phyloP scores from a whole-genome alignment of 2,888 invertebrate species.

The Dendrolimus pini region DNA sequence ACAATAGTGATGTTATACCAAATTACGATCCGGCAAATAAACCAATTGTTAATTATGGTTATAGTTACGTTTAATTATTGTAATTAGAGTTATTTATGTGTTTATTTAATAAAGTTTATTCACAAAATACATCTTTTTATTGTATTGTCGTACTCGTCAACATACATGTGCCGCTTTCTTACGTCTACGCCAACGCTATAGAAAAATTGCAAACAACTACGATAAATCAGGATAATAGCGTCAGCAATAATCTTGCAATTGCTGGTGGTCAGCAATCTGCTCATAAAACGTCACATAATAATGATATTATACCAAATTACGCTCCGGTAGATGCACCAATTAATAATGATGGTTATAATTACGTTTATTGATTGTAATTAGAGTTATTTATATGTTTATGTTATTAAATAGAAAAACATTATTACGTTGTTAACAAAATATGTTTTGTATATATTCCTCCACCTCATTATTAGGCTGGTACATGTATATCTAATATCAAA shows the following conservation, averaged over 20 bases:
- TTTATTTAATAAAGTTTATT: constrained; percentile 4
- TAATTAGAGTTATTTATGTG: constrained; percentile 6
- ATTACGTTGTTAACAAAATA: too few relatives aligned
- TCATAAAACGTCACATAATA: constrained; percentile 43
- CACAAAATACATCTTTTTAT: constrained; percentile 2
- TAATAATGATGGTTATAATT: constrained; percentile 19
- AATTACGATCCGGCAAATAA: constrained; percentile 15
- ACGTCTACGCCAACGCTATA: constrained; percentile 4
- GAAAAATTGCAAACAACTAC: constrained; percentile 18
- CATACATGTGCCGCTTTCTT: neutral
- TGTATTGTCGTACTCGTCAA: neutral
- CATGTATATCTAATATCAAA: too few relatives aligned
- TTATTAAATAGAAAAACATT: too few relatives aligned
- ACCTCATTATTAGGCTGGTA: too few relatives aligned
- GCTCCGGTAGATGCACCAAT: constrained; percentile 14
- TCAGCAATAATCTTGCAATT: constrained; percentile 57
- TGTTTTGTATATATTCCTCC: too few relatives aligned
- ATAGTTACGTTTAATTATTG: constrained; percentile 26
- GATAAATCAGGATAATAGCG: constrained; percentile 50
- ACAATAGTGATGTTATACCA: constrained; percentile 22
- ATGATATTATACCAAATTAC: constrained; percentile 17
- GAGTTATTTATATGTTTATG: constrained; percentile 8
- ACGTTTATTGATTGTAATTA: constrained; percentile 20
- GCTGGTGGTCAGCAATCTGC: constrained; percentile 49
- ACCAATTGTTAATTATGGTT: constrained; percentile 11